Conservation (phyloP, 2,113 vertebrate species). For the Okapia johnstoni region DNA sequence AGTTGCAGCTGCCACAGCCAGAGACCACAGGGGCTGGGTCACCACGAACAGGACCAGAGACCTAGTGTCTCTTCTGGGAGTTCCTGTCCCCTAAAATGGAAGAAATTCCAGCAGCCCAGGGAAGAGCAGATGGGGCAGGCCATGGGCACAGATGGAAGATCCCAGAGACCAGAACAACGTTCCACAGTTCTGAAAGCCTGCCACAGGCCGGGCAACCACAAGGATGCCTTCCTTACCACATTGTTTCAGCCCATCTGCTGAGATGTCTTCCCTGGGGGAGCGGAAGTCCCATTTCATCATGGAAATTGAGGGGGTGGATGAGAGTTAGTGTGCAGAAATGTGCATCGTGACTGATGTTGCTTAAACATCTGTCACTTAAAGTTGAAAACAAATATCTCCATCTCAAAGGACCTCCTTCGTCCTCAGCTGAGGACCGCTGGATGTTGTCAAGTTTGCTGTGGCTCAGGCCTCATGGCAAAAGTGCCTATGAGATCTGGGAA, state of each 20-base stretch:
- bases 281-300: background rate
- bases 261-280: background rate
- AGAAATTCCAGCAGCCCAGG: conserved; percentile 2
- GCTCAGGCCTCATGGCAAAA: background rate
- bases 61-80: background rate
- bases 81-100: background rate
- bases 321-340: background rate
- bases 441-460: background rate
- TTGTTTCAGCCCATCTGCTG: background rate
- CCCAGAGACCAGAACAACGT: background rate
- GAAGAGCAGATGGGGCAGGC: background rate
- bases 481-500: background rate
- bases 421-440: background rate
- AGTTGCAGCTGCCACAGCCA: background rate
- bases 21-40: background rate
- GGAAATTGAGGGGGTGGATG: background rate
- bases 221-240: background rate
- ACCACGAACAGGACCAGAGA: background rate
- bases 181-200: background rate
- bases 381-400: background rate
- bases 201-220: background rate
- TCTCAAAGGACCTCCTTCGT: background rate
- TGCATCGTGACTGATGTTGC: background rate
- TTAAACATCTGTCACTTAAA: background rate
- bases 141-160: background rate